Percentiles rank a stretch among this genome's conserved stretches.
Evolutionary conservation across 1,140 invertebrate species (phyloP).

Genomic region (Forficula auricularia): DNA sequence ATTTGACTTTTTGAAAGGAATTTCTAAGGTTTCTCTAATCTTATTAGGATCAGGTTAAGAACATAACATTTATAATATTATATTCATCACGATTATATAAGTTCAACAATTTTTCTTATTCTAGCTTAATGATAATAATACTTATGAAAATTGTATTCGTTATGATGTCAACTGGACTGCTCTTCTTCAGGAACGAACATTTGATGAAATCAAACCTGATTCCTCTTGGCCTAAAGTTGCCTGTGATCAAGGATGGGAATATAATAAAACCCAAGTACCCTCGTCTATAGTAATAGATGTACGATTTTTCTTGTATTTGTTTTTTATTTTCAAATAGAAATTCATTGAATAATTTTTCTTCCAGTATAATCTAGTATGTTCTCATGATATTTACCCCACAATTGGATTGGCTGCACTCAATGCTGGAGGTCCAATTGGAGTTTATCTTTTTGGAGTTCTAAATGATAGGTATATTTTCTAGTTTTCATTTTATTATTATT

Average conservation of each 20-base stretch:
- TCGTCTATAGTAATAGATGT: slow-evolving; percentile 72
- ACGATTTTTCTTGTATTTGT: neutral
- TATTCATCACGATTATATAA: too few species aligned
- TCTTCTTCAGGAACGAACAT: slow-evolving; percentile 23
- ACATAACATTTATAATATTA: too few species aligned
- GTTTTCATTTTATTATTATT: neutral
- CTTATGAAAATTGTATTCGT: slow-evolving; percentile 30
- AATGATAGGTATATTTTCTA: slow-evolving; percentile 60
- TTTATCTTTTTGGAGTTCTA: slow-evolving; percentile 64
- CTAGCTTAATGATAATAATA: slow-evolving; percentile 24
- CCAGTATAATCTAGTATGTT: slow-evolving; percentile 73
- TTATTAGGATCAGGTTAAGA: too few species aligned
- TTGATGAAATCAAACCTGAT: slow-evolving; percentile 27
- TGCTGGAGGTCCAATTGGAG: slow-evolving; percentile 65
- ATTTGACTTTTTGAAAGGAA: too few species aligned
- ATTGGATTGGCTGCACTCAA: slow-evolving; percentile 66
- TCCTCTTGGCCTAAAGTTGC: slow-evolving; percentile 39
- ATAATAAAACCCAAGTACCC: slow-evolving; percentile 42
- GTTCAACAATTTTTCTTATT: slow-evolving; percentile 16
- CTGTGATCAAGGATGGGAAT: slow-evolving; percentile 65
- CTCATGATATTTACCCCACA: slow-evolving; percentile 65
- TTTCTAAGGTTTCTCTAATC: too few species aligned
- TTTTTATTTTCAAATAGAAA: neutral
- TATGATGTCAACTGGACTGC: slow-evolving; percentile 55
- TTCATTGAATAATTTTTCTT: slow-evolving; percentile 18